These are phyloP conservation scores for Ardeotis arabs DNA, from an alignment of 2,113 vertebrate genomes.

Conservation along the genomic window DNA sequence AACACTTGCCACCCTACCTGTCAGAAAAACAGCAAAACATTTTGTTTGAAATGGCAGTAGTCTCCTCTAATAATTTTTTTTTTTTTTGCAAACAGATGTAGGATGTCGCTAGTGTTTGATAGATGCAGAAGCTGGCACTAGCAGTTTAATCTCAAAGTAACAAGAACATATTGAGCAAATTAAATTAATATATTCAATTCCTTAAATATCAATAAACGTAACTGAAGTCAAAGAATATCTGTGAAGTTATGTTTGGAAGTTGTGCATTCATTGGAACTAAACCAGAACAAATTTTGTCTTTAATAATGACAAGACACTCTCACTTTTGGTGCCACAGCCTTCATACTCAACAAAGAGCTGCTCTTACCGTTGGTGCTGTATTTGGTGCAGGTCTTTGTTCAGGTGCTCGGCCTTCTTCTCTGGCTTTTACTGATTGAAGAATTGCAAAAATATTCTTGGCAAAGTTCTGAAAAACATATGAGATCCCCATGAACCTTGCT, in stretches of 20 bases:
- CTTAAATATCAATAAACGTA: background rate
- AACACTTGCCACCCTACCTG: conserved; percentile 47
- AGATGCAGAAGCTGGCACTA: conserved; percentile 17
- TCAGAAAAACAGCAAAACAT: conserved; percentile 51
- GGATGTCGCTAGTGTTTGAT: background rate
- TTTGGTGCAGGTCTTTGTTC: conserved; percentile 94
- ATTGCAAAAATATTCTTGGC: conserved; percentile 99
- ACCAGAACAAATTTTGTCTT: background rate
- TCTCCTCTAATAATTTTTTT: background rate
- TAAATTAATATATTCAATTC: background rate
- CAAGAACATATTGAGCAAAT: conserved; percentile 13
- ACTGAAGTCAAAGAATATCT: background rate
- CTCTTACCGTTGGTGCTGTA: conserved; percentile 88
- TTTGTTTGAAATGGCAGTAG: conserved; percentile 34
- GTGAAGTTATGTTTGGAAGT: background rate
- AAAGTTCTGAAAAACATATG: conserved; percentile 86
- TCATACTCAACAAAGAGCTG: background rate
- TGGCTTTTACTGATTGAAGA: conserved; percentile 97
- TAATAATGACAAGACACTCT: background rate
- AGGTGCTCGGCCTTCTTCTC: conserved; percentile 95
- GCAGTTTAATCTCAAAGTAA: background rate
- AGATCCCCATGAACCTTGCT: conserved; percentile 4
- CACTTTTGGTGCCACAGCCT: background rate
- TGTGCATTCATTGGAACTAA: background rate
- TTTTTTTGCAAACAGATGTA: conserved; percentile 29